These are phyloP conservation scores for Podargus strigoides DNA, from an alignment of 2,797 vertebrate genomes.

Conservation along the genomic window DNA sequence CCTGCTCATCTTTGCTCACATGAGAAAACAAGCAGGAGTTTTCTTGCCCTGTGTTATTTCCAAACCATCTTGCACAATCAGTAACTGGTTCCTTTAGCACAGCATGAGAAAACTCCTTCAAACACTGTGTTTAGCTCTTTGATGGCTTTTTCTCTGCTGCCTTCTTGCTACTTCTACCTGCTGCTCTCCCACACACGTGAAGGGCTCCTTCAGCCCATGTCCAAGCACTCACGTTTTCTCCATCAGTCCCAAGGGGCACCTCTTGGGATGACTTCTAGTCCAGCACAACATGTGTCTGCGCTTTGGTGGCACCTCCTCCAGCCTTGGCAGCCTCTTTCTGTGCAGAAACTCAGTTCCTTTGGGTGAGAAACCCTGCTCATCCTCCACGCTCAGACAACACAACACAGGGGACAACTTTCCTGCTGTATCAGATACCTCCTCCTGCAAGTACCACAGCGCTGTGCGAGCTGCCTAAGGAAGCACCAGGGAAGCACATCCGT, in stretches of 20 bases:
- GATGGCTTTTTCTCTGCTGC: background rate
- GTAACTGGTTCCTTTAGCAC: background rate
- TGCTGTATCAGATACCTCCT: background rate
- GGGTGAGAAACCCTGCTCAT: background rate
- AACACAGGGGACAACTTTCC: background rate
- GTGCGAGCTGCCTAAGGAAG: background rate
- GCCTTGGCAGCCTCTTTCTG: background rate
- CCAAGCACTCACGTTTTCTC: background rate
- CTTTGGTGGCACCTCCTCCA: background rate
- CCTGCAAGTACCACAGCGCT: background rate
- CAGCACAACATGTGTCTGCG: fast-evolving
- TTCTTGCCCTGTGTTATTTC: background rate
- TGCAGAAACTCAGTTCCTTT: background rate
- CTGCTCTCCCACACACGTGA: fast-evolving
- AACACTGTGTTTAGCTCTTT: background rate
- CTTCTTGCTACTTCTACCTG: background rate
- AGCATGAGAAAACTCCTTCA: background rate
- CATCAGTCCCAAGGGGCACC: background rate
- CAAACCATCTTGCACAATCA: background rate
- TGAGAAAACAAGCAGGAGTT: background rate
- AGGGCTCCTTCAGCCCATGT: background rate
- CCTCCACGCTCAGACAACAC: background rate
- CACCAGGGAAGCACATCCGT: background rate
- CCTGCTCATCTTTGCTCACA: background rate
- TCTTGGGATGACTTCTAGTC: background rate